Percentiles rank a stretch among this genome's conserved stretches.
Conservation (phyloP, 2,113 vertebrate species). For the Furnarius figulus region DNA sequence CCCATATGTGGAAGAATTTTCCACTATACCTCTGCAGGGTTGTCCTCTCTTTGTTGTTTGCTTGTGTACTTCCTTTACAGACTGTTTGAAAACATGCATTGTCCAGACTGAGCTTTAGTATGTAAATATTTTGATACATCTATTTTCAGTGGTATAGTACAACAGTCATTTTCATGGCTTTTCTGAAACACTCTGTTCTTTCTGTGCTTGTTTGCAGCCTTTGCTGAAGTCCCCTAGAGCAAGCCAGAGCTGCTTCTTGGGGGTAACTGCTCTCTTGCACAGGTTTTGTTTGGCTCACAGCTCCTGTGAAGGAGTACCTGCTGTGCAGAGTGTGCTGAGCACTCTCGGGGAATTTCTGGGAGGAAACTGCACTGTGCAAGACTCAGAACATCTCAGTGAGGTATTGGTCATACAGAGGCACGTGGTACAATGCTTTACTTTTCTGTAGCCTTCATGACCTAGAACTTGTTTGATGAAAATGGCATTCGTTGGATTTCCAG, state of each 20-base stretch:
- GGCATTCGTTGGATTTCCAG: neutral
- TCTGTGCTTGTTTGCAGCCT: slow-evolving; percentile 62
- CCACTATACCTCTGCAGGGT: neutral
- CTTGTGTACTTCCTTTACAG: neutral
- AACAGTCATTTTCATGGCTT: neutral
- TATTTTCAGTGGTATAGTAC: neutral
- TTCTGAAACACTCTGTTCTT: neutral
- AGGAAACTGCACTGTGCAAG: slow-evolving; percentile 57
- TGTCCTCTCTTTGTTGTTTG: neutral
- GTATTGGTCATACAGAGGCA: slow-evolving; percentile 52
- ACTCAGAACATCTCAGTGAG: slow-evolving; percentile 34
- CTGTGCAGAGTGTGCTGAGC: slow-evolving; percentile 75
- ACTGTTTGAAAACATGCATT: neutral
- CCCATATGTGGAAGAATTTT: neutral
- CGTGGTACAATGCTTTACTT: neutral
- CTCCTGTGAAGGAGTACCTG: slow-evolving; percentile 70
- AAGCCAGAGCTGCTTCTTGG: slow-evolving; percentile 73
- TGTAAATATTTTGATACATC: neutral
- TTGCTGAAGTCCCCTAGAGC: slow-evolving; percentile 72
- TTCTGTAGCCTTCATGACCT: neutral
- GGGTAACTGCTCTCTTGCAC: slow-evolving; percentile 78
- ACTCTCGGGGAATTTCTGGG: slow-evolving; percentile 71
- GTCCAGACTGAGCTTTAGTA: neutral
- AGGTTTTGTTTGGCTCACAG: slow-evolving; percentile 73
- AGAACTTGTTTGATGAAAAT: neutral